phyloP scores from a whole-genome alignment of 2,888 invertebrate genomes.

The Chalcis sispes region DNA sequence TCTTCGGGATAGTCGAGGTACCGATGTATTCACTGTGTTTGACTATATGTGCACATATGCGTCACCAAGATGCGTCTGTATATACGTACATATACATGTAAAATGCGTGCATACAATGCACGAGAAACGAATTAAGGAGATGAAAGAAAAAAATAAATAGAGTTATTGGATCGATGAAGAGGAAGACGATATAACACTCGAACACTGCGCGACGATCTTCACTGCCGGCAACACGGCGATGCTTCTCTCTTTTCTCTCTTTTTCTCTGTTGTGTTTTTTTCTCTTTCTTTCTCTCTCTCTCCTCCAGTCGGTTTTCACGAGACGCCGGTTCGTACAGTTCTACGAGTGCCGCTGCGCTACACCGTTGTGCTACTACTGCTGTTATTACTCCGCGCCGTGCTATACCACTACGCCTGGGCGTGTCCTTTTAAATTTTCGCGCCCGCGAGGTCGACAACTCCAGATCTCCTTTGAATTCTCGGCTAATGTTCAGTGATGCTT shows the following conservation, averaged over 20 bases:
- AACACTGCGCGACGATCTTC: neutral
- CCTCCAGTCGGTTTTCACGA: neutral
- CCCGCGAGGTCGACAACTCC: neutral
- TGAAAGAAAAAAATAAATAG: slow-evolving; percentile 3
- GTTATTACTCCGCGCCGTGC: neutral
- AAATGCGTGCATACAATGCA: no score
- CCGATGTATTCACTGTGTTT: neutral
- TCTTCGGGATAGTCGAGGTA: no score
- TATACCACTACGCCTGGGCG: slow-evolving; percentile 28
- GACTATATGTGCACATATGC: neutral
- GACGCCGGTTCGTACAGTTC: neutral
- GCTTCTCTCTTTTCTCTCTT: no score
- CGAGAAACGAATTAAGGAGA: no score
- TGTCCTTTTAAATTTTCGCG: slow-evolving; percentile 52
- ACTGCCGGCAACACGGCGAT: no score
- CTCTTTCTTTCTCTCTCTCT: neutral
- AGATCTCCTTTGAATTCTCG: neutral
- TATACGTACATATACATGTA: neutral
- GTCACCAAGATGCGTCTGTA: neutral
- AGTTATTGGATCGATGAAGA: slow-evolving; percentile 18
- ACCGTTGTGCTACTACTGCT: neutral
- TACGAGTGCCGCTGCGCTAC: no score
- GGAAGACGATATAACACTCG: slow-evolving; percentile 14
- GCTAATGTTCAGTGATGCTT: no score
- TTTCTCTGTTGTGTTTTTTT: neutral